A percentile compares a stretch with the other conserved stretches of the same genome.
These are phyloP conservation scores for Drosophila chauvacae DNA, from an alignment of 1,140 invertebrate species.

Conservation along the genomic window DNA sequence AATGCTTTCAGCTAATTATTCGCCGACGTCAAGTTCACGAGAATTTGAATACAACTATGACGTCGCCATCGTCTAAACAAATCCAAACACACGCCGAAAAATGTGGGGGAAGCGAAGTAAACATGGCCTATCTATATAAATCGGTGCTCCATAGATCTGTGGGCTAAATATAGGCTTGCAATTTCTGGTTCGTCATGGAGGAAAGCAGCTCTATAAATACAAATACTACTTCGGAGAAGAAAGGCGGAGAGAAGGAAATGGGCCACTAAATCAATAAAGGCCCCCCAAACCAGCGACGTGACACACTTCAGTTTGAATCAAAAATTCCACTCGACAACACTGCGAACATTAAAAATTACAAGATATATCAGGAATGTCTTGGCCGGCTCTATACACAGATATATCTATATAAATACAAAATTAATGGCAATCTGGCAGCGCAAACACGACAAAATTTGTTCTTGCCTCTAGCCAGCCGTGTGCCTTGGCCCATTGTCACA, in stretches of 20 bases:
- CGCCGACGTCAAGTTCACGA: constrained; percentile 74
- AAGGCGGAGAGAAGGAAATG: constrained; percentile 30
- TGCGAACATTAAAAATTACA: constrained; percentile 81
- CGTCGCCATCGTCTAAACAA: constrained; percentile 51
- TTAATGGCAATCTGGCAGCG: constrained; percentile 76
- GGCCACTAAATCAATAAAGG: constrained; percentile 62
- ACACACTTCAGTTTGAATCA: constrained; percentile 62
- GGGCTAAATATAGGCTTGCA: constrained; percentile 55
- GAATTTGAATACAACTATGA: constrained; percentile 68
- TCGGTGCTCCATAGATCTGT: constrained; percentile 32
- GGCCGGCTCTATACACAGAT: constrained; percentile 30
- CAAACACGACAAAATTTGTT: constrained; percentile 77
- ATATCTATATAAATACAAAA: constrained; percentile 58
- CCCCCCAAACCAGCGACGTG: constrained; percentile 43
- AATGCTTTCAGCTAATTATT: constrained; percentile 72
- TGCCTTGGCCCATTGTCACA: constrained; percentile 61
- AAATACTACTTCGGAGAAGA: constrained; percentile 10
- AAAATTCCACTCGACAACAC: constrained; percentile 52
- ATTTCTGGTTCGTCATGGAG: constrained; percentile 65
- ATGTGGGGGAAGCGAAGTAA: constrained; percentile 43
- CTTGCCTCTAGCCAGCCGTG: constrained; percentile 39
- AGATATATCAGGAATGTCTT: constrained; percentile 62
- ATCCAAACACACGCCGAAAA: constrained; percentile 42
- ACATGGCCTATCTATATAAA: constrained; percentile 57
- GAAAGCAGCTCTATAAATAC: constrained; percentile 34